These are phyloP conservation scores for Pelecanoides urinatrix DNA, from an alignment of 2,113 vertebrate species.

Conservation along the genomic window DNA sequence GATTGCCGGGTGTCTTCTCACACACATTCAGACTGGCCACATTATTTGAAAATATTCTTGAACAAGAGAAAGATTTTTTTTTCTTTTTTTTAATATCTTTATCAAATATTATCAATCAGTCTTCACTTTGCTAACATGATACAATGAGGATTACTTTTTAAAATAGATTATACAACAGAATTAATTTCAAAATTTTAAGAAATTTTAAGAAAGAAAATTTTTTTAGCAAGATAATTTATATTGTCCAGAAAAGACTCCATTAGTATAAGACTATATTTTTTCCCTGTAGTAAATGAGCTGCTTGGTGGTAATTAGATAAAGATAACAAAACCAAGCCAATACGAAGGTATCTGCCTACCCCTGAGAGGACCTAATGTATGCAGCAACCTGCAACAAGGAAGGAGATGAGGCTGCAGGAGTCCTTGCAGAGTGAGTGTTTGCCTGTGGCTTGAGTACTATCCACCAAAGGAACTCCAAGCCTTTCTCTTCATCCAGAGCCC, in stretches of 20 bases:
- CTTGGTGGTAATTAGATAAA: not conserved
- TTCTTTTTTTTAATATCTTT: not conserved
- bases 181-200: not conserved
- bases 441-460: not conserved
- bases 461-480: not conserved
- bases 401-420: rapidly evolving
- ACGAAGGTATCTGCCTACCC: not conserved
- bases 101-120: not conserved
- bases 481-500: not conserved
- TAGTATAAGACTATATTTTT: not conserved
- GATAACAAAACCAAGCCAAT: not conserved
- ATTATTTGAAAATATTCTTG: constrained; percentile 13
- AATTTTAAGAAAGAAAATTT: not conserved
- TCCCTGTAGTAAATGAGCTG: not conserved
- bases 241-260: not conserved
- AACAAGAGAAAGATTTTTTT: not conserved
- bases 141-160: not conserved
- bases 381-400: not conserved
- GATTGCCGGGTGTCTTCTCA: not conserved
- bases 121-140: not conserved
- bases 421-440: not conserved
- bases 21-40: not conserved
- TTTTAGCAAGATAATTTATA: not conserved
- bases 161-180: not conserved
- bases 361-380: not conserved